Conservation (phyloP, 2,888 invertebrate genomes). For the Thysanoteuthis rhombus region DNA sequence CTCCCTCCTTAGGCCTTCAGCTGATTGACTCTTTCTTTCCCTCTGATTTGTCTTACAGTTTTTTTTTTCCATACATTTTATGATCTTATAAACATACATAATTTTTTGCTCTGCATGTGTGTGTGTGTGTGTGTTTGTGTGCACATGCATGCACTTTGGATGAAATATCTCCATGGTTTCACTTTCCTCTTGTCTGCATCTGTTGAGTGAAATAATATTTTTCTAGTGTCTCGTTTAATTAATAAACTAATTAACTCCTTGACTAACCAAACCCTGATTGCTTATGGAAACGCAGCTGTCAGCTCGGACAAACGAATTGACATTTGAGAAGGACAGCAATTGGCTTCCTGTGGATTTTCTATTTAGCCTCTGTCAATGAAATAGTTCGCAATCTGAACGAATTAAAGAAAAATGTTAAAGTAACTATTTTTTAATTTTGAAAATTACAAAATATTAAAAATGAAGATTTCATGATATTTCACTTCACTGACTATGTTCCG, state of each 20-base stretch:
- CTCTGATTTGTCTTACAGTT: background rate
- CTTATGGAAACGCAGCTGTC: background rate
- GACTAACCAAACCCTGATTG: background rate
- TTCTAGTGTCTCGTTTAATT: background rate
- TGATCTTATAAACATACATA: background rate
- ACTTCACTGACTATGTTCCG: no score
- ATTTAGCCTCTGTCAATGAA: background rate
- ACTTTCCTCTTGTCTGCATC: background rate
- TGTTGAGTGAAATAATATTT: background rate
- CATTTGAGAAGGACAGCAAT: background rate
- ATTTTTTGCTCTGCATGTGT: background rate
- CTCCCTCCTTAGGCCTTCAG: background rate
- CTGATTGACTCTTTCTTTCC: background rate
- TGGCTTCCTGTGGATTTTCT: background rate
- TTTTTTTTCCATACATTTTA: background rate
- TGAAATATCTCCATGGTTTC: background rate
- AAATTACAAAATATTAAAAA: no score
- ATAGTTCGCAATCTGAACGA: no score
- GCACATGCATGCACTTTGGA: background rate
- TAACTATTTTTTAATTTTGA: no score
- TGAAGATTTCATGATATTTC: no score
- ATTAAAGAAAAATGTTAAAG: no score
- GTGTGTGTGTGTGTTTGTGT: background rate
- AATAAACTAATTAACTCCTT: background rate
- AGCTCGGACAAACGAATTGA: background rate